Conservation (phyloP, 2,113 vertebrate genomes). For the Chionodraco myersi region DNA sequence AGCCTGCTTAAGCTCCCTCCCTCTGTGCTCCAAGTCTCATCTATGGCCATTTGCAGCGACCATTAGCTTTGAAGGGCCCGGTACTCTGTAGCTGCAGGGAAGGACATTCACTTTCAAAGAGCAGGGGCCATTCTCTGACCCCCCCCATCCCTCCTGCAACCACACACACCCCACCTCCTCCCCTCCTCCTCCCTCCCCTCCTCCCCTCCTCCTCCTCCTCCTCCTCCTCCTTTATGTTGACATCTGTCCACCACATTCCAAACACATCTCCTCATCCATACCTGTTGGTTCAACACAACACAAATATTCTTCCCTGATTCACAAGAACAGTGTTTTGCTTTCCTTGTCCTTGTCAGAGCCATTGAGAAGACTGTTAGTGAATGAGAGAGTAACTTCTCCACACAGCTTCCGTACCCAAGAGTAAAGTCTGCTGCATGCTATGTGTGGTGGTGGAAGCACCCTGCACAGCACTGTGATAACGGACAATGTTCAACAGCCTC, state of each 20-base stretch:
- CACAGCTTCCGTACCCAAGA: not conserved
- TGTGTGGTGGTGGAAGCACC: not conserved
- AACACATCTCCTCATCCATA: conserved; percentile 50
- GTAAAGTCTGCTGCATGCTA: not conserved
- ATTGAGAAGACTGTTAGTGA: not conserved
- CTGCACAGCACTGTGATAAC: not conserved
- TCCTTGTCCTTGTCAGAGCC: not conserved
- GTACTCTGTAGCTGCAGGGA: conserved; percentile 67
- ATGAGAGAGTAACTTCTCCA: not conserved
- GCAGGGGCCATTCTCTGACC: conserved; percentile 44
- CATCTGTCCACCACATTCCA: conserved; percentile 69
- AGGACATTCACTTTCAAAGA: conserved; percentile 81
- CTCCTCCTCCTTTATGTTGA: conserved; percentile 55
- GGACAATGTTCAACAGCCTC: no score
- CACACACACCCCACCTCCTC: conserved; percentile 72
- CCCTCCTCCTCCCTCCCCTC: conserved; percentile 11
- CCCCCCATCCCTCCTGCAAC: conserved; percentile 40
- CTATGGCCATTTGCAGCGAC: conserved; percentile 71
- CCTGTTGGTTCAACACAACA: conserved; percentile 41
- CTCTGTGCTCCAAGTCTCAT: conserved; percentile 46
- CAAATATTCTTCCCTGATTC: not conserved
- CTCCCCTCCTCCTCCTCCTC: conserved; percentile 16
- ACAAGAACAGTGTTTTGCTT: conserved; percentile 24
- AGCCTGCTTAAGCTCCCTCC: not conserved
- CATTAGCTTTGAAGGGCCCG: conserved; percentile 75